Base-by-base conservation (phyloP, 1,140 invertebrate genomes). In the Ctenoplectra terminalis region DNA sequence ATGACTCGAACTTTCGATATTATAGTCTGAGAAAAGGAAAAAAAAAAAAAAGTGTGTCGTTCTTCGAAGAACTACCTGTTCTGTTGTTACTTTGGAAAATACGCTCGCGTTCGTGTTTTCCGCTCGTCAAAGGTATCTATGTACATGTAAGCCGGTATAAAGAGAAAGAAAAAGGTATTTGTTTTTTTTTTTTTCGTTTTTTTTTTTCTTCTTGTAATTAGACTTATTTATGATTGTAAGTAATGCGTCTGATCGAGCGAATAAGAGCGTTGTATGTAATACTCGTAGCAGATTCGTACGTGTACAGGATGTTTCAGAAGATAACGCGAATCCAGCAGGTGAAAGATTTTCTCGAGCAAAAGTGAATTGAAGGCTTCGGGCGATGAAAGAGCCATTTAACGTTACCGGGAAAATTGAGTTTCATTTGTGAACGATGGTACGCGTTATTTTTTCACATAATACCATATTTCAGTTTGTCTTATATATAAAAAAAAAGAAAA, bases 161-260 rank as follows among this genome's bases (percentile, higher is more conserved):
- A 70, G 56, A 66, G 29, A n/a, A n/a, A n/a, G 26, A 61, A 46
- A 73, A 75, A 46, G 63, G 40, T 40, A 52, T 34, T 20, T 37
- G 8, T n/a, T 43, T n/a, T 63, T 37, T n/a, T n/a, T n/a, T n/a
- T n/a, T n/a, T n/a, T n/a, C n/a, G n/a, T n/a, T n/a, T n/a, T n/a
- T n/a, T n/a, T n/a, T n/a, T n/a, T 60, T 29, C 26, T n/a, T 72
- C 46, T 83, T 81, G 61, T 83, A 83, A 83, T 81, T 83, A 81
- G 78, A 52, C 63, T 80, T 83, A 83, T 81, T 83, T 83, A 83
- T 81, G 37, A 81, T 50, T 70, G 50, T 70, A 67, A 74, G 69
- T 69, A 67, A 73, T 56, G 40, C 48, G 66, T 70, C 40, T 34
- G 61, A 34, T 52, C 63, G 63, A 81, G 60, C 26, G 69, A 69